Evolutionary conservation across 2,888 invertebrate species (phyloP), one percentile per base, ranked within the genome.

Genomic region (Drosophila diplacantha): DNA sequence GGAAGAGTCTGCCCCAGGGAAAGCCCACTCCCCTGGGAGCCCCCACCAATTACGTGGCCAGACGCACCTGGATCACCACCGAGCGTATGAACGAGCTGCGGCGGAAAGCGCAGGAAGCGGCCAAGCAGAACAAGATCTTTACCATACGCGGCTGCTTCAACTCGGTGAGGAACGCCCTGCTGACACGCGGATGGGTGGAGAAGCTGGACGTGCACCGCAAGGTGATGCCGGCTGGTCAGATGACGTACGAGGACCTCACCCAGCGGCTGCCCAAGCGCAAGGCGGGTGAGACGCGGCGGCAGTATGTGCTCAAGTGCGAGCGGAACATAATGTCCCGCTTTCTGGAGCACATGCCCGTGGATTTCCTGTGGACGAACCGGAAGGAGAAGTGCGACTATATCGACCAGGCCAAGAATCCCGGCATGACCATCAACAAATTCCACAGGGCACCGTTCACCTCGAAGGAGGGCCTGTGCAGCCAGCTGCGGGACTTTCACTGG

Each of bases 321-420:
- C 90, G 92, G 65, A 91, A 91, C 85, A 91, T 93, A 51, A 91
- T 94, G 83, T 94, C 93, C 5, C 91, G 95, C 75, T 93, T 96
- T 87, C 90, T 96, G 83, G 92, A 93, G 75, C 93, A 94, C 80
- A 92, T 93, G 76, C 92, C 93, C 0, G 94, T 96, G 2, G 95
- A 96, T 82, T 95, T 97, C 78, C 91, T 97, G 34, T 97, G 97
- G 96, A 96, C 96, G 46, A 93, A 95, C 57, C 93, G 95, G 71
- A 92, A 94, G 62, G 96, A 96, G 73, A 93, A 93, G 88, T 85
- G 86, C 58, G 88, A 89, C 62, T 87, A 87, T 70, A 84, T 88
- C 16, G 88, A 89, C 66, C 85, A 88, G 69, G 85, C 86, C 6
- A 88, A 85, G 60, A 89, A 88, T 75, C 91, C 91, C 61, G 91